Evolutionary conservation across 2,888 invertebrate species (phyloP), one percentile per base, ranked within the genome.

Genomic region (Xylota segnis): DNA sequence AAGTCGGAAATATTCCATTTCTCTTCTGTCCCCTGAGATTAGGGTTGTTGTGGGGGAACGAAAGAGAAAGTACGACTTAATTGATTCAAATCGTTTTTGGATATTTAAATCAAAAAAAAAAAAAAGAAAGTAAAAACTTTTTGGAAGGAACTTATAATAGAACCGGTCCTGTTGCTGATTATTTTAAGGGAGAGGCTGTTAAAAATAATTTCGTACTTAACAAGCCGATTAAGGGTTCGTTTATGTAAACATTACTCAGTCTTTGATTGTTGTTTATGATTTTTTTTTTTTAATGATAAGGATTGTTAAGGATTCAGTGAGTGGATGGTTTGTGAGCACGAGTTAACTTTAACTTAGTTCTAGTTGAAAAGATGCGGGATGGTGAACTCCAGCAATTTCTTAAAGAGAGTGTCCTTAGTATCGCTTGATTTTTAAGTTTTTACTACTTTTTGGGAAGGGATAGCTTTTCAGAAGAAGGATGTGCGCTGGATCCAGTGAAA

Each of bases 1-100:
- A 74, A 65, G 63, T 65, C 74, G 74, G 74, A 74, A 65, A 74
- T 74, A 74, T 74, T 74, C 65, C 63, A 74, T 63, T 74, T 63
- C 74, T 32, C 12, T 14, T 23, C 45, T 18, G 43, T 74, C 63
- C 63, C 65, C 10, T 27, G 74, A 27, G 74, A 65, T 63, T 65
- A 34, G 45, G 34, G n/a, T n/a, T 5, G 7, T 14, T 5, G 5
- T 2, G 16, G 27, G 52, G 7, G 12, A 32, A 43, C 5, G 5
- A 34, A 29, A 29, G 54, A 27, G 5, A 18, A 23, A 12, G 32
- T 29, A 10, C 3, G 4, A 6, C 61, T 32, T 63, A 74, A 65
- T 65, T 74, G 74, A 74, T 74, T 74, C 63, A 65, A 65, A 63
- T 32, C 63, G 63, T 65, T 74, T 54, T 54, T 63, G 63, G 63